phyloP scores from a whole-genome alignment of 1,140 invertebrate genomes.

The Oryctes rhinoceros region DNA sequence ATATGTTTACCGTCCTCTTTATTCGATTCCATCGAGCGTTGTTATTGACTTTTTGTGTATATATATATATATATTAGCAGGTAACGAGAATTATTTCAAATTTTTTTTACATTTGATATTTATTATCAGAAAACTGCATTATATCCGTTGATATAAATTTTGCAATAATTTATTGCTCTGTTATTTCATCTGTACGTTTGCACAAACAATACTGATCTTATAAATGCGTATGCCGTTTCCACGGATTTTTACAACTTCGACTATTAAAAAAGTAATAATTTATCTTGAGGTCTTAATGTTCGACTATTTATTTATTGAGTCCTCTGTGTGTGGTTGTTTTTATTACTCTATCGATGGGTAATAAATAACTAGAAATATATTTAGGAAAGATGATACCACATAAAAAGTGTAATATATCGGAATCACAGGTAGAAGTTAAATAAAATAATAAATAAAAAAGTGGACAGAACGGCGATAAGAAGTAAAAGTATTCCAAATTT shows the following conservation, averaged over 20 bases:
- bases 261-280: constrained; percentile 25
- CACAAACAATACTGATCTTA: not conserved
- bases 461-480: no score
- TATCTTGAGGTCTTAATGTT: not conserved
- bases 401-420: no score
- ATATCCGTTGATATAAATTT: not conserved
- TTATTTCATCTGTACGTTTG: not conserved
- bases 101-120: no score
- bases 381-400: no score
- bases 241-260: not conserved
- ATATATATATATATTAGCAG: no score
- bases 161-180: constrained; percentile 11
- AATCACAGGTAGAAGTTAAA: no score
- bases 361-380: not conserved
- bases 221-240: not conserved
- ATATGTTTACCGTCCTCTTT: no score
- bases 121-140: not conserved
- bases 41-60: no score
- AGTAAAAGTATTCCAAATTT: no score
- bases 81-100: no score
- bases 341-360: not conserved
- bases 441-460: no score
- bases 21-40: no score
- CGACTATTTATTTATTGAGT: not conserved
- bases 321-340: not conserved